phyloP scores from a whole-genome alignment of 2,113 vertebrate genomes.

The Hypomesus transpacificus region DNA sequence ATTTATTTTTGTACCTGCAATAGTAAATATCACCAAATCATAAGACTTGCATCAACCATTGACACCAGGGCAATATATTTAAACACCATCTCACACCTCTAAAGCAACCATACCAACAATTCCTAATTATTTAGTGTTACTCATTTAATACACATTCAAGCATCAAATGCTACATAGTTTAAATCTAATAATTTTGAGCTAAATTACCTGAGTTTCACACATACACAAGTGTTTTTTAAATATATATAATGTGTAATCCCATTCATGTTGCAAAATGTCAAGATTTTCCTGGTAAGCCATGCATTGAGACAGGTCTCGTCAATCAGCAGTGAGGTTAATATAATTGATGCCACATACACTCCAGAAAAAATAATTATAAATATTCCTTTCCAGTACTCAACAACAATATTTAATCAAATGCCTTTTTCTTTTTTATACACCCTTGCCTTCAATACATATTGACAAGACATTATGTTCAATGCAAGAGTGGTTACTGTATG shows the following conservation, averaged over 20 bases:
- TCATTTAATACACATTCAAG: too few relatives aligned
- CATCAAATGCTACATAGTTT: too few relatives aligned
- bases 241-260: not conserved
- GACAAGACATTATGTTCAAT: too few relatives aligned
- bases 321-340: not conserved
- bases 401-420: too few relatives aligned
- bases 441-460: too few relatives aligned
- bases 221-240: not conserved
- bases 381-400: too few relatives aligned
- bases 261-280: not conserved
- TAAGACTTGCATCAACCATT: not conserved
- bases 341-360: too few relatives aligned
- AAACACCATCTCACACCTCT: not conserved
- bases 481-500: too few relatives aligned
- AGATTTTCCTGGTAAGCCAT: not conserved
- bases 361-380: too few relatives aligned
- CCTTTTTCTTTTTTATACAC: too few relatives aligned
- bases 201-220: slow-evolving; percentile 1
- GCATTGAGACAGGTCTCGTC: not conserved
- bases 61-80: not conserved
- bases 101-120: not conserved
- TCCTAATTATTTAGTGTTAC: too few relatives aligned
- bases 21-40: slow-evolving; percentile 1
- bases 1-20: not conserved
- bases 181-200: not conserved